Evolutionary conservation across 2,113 vertebrate species (phyloP).

Genomic region (human (Homo sapiens)): GRCh38 chr6:169083001-169083500

Average conservation of each 20-base stretch:
- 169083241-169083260: neutral
- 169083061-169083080: neutral
- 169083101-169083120: too few species aligned
- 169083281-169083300: fast-evolving
- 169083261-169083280: fast-evolving
- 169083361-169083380: neutral
- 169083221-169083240: too few species aligned
- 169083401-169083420: neutral
- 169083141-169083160: neutral
- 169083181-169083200: neutral
- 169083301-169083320: too few species aligned
- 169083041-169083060: neutral
- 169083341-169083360: neutral
- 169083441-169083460: neutral
- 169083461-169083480: too few species aligned
- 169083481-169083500: too few species aligned
- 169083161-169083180: neutral
- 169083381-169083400: too few species aligned
- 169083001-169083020: too few species aligned
- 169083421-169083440: neutral
- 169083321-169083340: fast-evolving
- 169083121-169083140: neutral
- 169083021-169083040: neutral
- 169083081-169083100: neutral
- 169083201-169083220: fast-evolving